These are phyloP conservation scores for Nautilus pompilius DNA, from an alignment of 1,140 invertebrate genomes.

Conservation along the genomic window DNA sequence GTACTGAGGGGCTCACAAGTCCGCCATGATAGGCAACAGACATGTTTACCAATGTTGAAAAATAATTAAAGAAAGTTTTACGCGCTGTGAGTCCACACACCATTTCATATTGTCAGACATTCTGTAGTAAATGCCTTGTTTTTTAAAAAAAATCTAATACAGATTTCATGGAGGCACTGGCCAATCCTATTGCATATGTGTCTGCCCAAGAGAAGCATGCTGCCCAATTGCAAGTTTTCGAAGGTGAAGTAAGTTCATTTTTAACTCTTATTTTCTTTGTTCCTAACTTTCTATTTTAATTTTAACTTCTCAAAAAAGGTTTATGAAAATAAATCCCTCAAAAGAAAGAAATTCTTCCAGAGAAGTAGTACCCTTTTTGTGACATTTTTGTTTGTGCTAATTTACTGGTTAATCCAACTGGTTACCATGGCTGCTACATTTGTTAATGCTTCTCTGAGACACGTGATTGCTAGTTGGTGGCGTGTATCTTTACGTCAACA, in stretches of 20 bases:
- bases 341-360: too few species aligned
- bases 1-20: not conserved
- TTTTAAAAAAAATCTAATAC: conserved; percentile 11
- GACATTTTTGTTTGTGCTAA: not conserved
- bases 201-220: conserved; percentile 45
- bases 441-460: too few species aligned
- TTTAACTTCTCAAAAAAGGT: not conserved
- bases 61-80: not conserved
- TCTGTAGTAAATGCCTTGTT: not conserved
- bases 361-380: not conserved
- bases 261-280: not conserved
- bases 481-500: too few species aligned
- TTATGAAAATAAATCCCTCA: not conserved
- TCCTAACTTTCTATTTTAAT: not conserved
- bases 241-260: conserved; percentile 22
- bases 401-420: not conserved
- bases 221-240: conserved; percentile 45
- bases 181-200: conserved; percentile 51
- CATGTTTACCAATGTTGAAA: not conserved
- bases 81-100: not conserved
- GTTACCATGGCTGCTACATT: not conserved
- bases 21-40: not conserved
- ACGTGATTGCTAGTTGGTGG: too few species aligned
- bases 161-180: conserved; percentile 51
- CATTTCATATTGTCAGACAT: not conserved